Base-by-base conservation (phyloP, 2,888 invertebrate genomes). In the Drosophila kambysellisi region DNA sequence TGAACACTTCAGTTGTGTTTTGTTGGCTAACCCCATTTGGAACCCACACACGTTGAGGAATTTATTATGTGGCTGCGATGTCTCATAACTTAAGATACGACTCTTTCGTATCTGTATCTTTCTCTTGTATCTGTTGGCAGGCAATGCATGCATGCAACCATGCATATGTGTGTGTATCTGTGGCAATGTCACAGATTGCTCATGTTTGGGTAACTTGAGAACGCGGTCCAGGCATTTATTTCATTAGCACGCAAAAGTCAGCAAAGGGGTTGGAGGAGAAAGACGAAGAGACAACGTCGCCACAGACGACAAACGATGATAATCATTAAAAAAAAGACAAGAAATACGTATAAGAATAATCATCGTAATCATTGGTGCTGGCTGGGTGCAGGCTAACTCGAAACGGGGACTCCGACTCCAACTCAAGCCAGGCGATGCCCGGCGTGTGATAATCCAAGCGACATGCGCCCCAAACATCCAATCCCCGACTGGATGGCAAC, bases 141-240 rank as follows among this genome's bases (percentile, higher is more conserved):
- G 54, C 37, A 17, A 54, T 25, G 35, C 25, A 54, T 32, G 46
- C 56, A 60, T 58, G 30, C 53, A 70, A 11, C 6, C 78, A 74
- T 20, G 20, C 20, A 11, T 12, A 33, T 80, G 80, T n/a, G n/a
- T 20, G 41, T 41, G n/a, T 46, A 46, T 15, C 15, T 60, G 60
- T 64, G 74, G 79, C 76, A 72, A 74, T 89, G 90, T 79, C 90
- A 81, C 90, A 77, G 70, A 84, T 87, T 86, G 82, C 76, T 87
- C 84, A 87, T 82, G 81, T 73, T 77, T 65, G 76, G 74, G 83
- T 90, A 88, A 88, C 87, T 86, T 90, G 90, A 88, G 89, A 80
- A 62, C 69, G 70, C 62, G 66, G 83, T 80, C 89, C 79, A 86
- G 89, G 76, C 90, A 90, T 87, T 90, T 88, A 82, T 88, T 90